These are phyloP conservation scores for Drosophila lini DNA, from an alignment of 1,140 invertebrate species.

Conservation along the genomic window DNA sequence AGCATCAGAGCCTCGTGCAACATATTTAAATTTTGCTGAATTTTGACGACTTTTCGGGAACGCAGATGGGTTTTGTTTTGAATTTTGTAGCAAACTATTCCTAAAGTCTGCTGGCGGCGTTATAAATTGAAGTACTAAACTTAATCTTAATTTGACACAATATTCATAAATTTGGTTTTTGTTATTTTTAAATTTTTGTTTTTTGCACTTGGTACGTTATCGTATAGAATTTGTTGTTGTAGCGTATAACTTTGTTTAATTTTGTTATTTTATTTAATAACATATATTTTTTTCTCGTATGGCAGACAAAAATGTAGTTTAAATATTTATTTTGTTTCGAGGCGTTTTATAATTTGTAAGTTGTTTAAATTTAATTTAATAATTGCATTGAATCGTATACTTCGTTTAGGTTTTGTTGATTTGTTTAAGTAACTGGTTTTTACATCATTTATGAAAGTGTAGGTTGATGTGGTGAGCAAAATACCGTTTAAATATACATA, in stretches of 20 bases:
- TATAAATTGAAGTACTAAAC: constrained; percentile 24
- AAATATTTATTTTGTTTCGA: constrained; percentile 44
- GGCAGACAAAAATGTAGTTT: constrained; percentile 64
- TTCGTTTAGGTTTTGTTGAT: constrained; percentile 72
- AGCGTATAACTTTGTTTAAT: constrained; percentile 71
- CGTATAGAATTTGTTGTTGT: constrained; percentile 63
- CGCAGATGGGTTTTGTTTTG: constrained; percentile 5
- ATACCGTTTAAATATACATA: constrained; percentile 65
- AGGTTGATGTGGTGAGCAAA: constrained; percentile 70
- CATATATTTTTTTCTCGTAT: constrained; percentile 32
- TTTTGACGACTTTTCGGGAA: constrained; percentile 62
- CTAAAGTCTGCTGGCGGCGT: constrained; percentile 11
- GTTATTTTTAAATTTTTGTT: constrained; percentile 46
- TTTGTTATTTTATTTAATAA: constrained; percentile 44
- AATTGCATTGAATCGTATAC: constrained; percentile 84
- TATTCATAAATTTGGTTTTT: constrained; percentile 54
- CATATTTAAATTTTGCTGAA: constrained; percentile 84
- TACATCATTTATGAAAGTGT: constrained; percentile 54
- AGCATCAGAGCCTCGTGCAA: constrained; percentile 84
- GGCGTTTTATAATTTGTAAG: constrained; percentile 34
- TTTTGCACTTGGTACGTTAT: constrained; percentile 82
- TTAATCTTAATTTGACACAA: constrained; percentile 77
- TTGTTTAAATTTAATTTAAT: constrained; percentile 72
- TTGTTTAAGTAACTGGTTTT: constrained; percentile 57
- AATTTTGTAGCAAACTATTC: constrained; percentile 14